Evolutionary conservation across 1,140 invertebrate genomes (phyloP).

Genomic region (Achroia grisella): DNA sequence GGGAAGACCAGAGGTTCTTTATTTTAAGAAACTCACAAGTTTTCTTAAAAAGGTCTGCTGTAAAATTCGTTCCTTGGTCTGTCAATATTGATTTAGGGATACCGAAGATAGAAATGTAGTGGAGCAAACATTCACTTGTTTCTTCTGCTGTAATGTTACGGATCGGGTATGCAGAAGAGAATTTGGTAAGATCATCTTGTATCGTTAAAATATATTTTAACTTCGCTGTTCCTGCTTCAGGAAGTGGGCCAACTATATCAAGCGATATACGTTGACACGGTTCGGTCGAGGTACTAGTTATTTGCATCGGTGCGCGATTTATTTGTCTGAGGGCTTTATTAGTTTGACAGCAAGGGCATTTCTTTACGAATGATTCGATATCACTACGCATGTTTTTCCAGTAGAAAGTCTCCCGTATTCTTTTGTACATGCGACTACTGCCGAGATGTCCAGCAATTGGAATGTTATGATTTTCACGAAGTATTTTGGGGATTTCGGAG

Average conservation of each 20-base stretch:
- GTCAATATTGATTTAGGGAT: conserved; percentile 28
- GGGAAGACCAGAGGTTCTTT: conserved; percentile 24
- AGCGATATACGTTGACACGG: conserved; percentile 12
- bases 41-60: conserved; percentile 22
- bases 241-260: conserved; percentile 19
- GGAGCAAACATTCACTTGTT: conserved; percentile 1
- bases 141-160: conserved; percentile 4
- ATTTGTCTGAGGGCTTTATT: conserved; percentile 17
- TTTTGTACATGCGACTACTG: conserved; percentile 8
- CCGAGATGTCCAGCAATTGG: conserved; percentile 14
- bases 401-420: conserved; percentile 16
- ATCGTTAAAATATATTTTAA: conserved; percentile 16
- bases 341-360: conserved; percentile 16
- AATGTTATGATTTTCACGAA: conserved; percentile 16
- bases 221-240: conserved; percentile 8
- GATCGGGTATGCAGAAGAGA: conserved; percentile 6
- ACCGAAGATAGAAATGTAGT: conserved; percentile 15
- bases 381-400: conserved; percentile 24
- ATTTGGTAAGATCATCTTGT: conserved; percentile 15
- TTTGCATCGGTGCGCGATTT: conserved; percentile 20
- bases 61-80: conserved; percentile 35
- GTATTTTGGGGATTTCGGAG: conserved; percentile 13
- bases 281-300: conserved; percentile 15
- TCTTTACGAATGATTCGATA: conserved; percentile 18
- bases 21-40: conserved; percentile 30